Conservation (phyloP, 2,888 invertebrate species). For the Portevinia maculata region DNA sequence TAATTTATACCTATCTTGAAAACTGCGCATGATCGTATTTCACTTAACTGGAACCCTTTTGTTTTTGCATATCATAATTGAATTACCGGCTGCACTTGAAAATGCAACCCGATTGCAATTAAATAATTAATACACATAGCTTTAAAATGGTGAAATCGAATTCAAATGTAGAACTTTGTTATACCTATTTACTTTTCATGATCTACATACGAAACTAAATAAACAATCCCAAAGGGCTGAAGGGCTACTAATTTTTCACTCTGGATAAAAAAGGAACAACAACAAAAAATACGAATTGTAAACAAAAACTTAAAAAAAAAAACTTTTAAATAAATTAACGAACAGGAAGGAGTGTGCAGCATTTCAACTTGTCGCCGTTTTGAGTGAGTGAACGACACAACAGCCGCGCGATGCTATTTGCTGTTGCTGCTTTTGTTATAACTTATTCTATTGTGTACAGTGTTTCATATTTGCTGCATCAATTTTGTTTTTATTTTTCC, state of each 20-base stretch:
- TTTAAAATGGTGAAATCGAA: slow-evolving; percentile 1
- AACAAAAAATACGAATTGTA: slow-evolving; percentile 3
- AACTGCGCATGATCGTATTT: slow-evolving; percentile 3
- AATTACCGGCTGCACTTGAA: slow-evolving; percentile 43
- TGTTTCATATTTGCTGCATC: slow-evolving; percentile 12
- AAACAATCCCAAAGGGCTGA: slow-evolving; percentile 54
- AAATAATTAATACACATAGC: neutral
- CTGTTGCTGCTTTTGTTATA: neutral
- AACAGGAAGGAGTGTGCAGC: slow-evolving; percentile 20
- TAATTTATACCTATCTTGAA: too few relatives aligned
- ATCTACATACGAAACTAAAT: slow-evolving; percentile 14
- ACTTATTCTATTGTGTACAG: neutral
- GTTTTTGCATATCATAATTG: slow-evolving; percentile 7
- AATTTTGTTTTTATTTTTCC: slow-evolving; percentile 6
- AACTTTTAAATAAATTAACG: slow-evolving; percentile 4
- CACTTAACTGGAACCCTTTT: slow-evolving; percentile 40
- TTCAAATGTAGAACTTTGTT: neutral
- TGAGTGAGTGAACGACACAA: neutral
- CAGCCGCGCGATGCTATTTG: neutral
- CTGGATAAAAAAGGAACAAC: slow-evolving; percentile 8
- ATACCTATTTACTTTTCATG: neutral
- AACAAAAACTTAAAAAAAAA: slow-evolving; percentile 18
- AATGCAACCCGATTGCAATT: slow-evolving; percentile 23
- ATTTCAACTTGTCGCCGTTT: slow-evolving; percentile 34
- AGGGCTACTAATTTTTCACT: slow-evolving; percentile 1